phyloP scores from a whole-genome alignment of 1,140 invertebrate species.

The Eumaeus atala region DNA sequence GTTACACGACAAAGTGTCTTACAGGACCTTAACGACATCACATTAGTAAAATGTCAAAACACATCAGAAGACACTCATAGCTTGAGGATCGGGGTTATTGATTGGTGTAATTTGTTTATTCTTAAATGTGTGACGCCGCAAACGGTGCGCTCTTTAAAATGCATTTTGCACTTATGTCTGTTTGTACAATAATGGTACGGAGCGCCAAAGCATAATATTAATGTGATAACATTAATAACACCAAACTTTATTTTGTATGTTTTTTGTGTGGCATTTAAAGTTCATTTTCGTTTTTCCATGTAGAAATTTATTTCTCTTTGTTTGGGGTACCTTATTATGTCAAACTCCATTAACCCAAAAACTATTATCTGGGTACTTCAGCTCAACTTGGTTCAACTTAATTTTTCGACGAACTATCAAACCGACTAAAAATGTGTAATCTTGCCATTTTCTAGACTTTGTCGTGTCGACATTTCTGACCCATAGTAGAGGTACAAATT shows the following conservation, averaged over 20 bases:
- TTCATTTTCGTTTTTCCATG: background rate
- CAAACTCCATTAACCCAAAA: too few relatives aligned
- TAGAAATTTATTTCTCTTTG: too few relatives aligned
- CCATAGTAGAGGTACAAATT: too few relatives aligned
- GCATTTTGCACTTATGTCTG: slow-evolving; percentile 39
- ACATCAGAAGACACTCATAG: slow-evolving; percentile 58
- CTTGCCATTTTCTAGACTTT: too few relatives aligned
- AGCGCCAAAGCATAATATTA: slow-evolving; percentile 38
- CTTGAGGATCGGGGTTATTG: slow-evolving; percentile 51
- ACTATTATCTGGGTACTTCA: too few relatives aligned
- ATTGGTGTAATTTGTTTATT: slow-evolving; percentile 65
- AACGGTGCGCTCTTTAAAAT: slow-evolving; percentile 42
- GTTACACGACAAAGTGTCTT: slow-evolving; percentile 50
- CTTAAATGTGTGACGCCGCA: slow-evolving; percentile 46
- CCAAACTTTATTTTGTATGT: slow-evolving; percentile 18
- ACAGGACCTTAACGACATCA: slow-evolving; percentile 53
- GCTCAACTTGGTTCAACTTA: too few relatives aligned
- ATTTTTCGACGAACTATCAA: too few relatives aligned
- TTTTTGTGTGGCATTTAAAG: slow-evolving; percentile 1
- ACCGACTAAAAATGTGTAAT: too few relatives aligned
- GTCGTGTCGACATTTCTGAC: too few relatives aligned
- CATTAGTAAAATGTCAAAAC: slow-evolving; percentile 73
- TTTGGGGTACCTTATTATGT: too few relatives aligned
- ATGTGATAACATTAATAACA: slow-evolving; percentile 44
- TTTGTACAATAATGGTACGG: slow-evolving; percentile 44